Percentiles rank a stretch among this genome's conserved stretches.
Evolutionary conservation across 2,113 vertebrate genomes (phyloP).

Genomic region (Desmodus rotundus): DNA sequence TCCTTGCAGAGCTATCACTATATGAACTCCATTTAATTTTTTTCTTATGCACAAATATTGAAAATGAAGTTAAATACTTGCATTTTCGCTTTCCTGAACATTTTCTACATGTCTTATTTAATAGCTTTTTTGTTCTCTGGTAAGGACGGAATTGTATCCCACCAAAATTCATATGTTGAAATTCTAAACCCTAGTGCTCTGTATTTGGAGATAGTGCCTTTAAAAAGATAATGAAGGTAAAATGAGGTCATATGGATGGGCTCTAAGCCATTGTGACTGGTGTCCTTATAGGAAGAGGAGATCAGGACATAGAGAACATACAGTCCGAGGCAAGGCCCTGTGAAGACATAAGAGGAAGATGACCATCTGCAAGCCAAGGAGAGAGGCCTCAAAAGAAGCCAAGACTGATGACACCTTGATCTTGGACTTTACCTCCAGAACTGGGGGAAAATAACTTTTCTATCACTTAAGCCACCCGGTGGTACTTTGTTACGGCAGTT

Average conservation of each 20-base stretch:
- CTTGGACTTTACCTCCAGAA: neutral
- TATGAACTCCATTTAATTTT: slow-evolving; percentile 44
- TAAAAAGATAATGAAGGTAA: neutral
- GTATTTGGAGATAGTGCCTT: neutral
- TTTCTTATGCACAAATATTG: neutral
- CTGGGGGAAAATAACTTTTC: neutral
- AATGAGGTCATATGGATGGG: neutral
- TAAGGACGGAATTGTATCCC: neutral
- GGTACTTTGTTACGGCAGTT: neutral
- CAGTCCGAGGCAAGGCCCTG: neutral
- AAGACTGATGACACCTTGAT: neutral
- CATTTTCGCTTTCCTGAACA: slow-evolving; percentile 7
- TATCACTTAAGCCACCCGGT: neutral
- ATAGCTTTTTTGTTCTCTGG: neutral
- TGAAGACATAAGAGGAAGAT: neutral
- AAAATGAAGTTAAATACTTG: slow-evolving; percentile 14
- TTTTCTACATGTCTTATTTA: neutral
- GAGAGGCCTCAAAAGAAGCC: neutral
- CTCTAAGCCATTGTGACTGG: neutral
- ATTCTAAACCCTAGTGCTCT: neutral
- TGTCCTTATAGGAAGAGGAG: neutral
- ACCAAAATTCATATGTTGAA: neutral
- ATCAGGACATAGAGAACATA: neutral
- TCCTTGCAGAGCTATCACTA: neutral
- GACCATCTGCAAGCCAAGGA: neutral